Evolutionary conservation across 1,140 invertebrate genomes (phyloP).

Genomic region (Harlomillsia oculata): DNA sequence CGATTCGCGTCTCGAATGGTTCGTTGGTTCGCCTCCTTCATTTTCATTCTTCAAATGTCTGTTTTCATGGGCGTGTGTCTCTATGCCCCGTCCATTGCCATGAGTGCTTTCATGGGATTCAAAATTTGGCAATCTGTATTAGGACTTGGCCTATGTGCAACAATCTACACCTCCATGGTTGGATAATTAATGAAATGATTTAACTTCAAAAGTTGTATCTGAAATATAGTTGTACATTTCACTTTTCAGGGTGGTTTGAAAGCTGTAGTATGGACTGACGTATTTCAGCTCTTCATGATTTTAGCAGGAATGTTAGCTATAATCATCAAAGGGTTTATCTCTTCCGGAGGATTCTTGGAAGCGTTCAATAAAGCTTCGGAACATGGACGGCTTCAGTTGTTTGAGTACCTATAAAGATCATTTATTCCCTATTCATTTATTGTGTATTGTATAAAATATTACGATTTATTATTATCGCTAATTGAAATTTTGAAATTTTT

Average conservation of each 20-base stretch:
- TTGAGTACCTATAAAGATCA: conserved; percentile 21
- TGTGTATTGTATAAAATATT: neutral
- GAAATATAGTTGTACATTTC: neutral
- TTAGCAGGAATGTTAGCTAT: conserved; percentile 32
- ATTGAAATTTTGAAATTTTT: too few species aligned
- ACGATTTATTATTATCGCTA: neutral
- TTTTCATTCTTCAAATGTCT: conserved; percentile 35
- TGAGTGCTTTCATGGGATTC: conserved; percentile 32
- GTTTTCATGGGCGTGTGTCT: conserved; percentile 35
- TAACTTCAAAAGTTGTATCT: too few species aligned
- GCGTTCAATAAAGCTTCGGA: conserved; percentile 25
- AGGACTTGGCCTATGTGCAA: conserved; percentile 34
- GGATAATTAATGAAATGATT: too few species aligned
- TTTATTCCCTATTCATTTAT: neutral
- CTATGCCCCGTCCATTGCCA: conserved; percentile 32
- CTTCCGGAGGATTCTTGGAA: conserved; percentile 20
- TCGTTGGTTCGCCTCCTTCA: conserved; percentile 28
- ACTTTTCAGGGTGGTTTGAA: conserved; percentile 46
- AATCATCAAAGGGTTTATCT: conserved; percentile 25
- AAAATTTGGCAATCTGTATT: conserved; percentile 33
- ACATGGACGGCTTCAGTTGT: conserved; percentile 28
- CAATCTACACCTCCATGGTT: conserved; percentile 34
- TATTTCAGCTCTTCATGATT: conserved; percentile 32
- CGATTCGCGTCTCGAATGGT: conserved; percentile 29
- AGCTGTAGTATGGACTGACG: conserved; percentile 38